Evolutionary conservation across 2,797 vertebrate species (phyloP).

Genomic region (Scarus forsteni): DNA sequence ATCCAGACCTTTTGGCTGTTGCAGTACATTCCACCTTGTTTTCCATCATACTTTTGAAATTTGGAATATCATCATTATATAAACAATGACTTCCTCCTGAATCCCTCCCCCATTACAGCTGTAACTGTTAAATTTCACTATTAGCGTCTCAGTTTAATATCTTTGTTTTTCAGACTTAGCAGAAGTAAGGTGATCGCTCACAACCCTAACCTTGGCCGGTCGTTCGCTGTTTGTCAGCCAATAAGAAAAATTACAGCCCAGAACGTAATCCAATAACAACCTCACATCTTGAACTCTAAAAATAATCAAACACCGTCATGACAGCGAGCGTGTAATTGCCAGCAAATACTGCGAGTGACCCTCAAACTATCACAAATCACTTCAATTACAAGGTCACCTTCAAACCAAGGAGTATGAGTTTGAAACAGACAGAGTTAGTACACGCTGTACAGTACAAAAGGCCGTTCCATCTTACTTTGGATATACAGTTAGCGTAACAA

Average conservation of each 20-base stretch:
- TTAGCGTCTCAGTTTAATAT: constrained; percentile 33
- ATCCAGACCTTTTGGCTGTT: too few relatives aligned
- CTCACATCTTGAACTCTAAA: constrained; percentile 60
- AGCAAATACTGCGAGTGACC: constrained; percentile 48
- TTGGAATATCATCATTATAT: constrained; percentile 6
- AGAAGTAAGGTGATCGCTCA: constrained; percentile 52
- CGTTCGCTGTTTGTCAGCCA: constrained; percentile 42
- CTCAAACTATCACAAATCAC: constrained; percentile 45
- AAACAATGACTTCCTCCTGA: not conserved
- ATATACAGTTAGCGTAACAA: constrained; percentile 68
- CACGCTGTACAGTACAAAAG: constrained; percentile 65
- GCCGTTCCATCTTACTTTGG: constrained; percentile 45
- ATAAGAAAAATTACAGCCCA: constrained; percentile 49
- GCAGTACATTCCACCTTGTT: too few relatives aligned
- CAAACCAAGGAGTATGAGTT: constrained; percentile 31
- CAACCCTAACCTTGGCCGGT: constrained; percentile 54
- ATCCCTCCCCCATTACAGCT: not conserved
- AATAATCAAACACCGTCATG: constrained; percentile 60
- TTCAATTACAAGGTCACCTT: constrained; percentile 54
- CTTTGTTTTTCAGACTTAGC: constrained; percentile 42
- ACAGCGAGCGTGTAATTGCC: constrained; percentile 45
- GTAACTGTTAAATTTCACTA: constrained; percentile 15
- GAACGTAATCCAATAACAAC: constrained; percentile 75
- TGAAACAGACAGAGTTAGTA: constrained; percentile 47
- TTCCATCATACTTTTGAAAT: not conserved